Base-by-base conservation (phyloP, 2,797 vertebrate genomes). In the Falco biarmicus region DNA sequence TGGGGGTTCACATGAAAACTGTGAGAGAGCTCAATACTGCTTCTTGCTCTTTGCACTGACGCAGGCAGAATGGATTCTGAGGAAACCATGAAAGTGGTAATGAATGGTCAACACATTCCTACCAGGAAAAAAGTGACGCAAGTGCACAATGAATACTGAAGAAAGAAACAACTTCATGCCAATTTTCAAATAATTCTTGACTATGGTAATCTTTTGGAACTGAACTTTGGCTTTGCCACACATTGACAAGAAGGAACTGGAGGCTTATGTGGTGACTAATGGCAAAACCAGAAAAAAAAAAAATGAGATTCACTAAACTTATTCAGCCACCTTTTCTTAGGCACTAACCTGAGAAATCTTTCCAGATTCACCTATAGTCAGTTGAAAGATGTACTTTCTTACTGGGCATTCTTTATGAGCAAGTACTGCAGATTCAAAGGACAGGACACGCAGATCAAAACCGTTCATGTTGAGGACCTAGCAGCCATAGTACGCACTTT, bases 401-500 rank as follows among this genome's bases (percentile, higher is more conserved):
- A 16, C 41, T 45, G 43, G 26, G 29, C 8, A 16, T 84, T 93
- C 22, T 93, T 80, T 60, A 66, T 19, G 34, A 63, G n/a, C 8
- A 85, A 70, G 26, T 43, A 63, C 21, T 74, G 47, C 20, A 59
- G 16, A 65, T n/a, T 15, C 76, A 71, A 78, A 82, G 16, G 17
- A 90, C 24, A 7, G 20, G 20, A 34, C 54, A 16, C 3, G 20
- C 1, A 3, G 37, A 68, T 20, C 61, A 89, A 84, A 87, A 39
- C 7, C 39, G 26, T 18, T 65, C 7, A 10, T 21, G 48, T 29
- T 59, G 54, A 56, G 45, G 43, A 45, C 19, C 43, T 59, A 50
- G 53, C 2, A 71, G 48, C 15, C 41, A 64, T 0, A 60, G 37
- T 6, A 68, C 16, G 21, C 10, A 61, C 0, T 0, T 76, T 77